These are phyloP conservation scores for Paramisgurnus dabryanus DNA, from an alignment of 2,113 vertebrate genomes.

Conservation along the genomic window DNA sequence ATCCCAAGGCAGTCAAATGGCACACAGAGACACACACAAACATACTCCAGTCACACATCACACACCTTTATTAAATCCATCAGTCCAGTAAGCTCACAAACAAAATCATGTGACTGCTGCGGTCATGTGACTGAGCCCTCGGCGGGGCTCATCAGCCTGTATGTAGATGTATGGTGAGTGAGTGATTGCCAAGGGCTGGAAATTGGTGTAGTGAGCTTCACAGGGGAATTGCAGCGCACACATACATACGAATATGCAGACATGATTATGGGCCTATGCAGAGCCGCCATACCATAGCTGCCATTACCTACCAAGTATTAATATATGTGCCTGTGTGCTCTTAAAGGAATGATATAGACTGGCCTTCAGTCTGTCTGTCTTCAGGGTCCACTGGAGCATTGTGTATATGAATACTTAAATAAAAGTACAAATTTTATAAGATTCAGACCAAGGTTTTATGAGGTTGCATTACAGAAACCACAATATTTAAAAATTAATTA, in stretches of 20 bases:
- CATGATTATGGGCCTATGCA: conserved; percentile 73
- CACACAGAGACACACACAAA: not conserved
- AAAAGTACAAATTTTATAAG: conserved; percentile 40
- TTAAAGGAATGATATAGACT: conserved; percentile 58
- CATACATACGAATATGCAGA: conserved; percentile 47
- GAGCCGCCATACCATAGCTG: conserved; percentile 61
- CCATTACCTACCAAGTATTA: conserved; percentile 72
- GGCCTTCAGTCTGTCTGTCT: conserved; percentile 66
- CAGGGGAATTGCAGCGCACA: conserved; percentile 70
- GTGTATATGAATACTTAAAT: conserved; percentile 2
- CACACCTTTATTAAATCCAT: conserved; percentile 49
- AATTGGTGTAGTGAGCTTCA: conserved; percentile 79
- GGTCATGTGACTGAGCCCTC: conserved; percentile 73
- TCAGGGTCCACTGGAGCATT: conserved; percentile 59
- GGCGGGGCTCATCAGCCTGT: conserved; percentile 78
- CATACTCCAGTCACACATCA: not conserved
- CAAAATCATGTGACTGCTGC: conserved; percentile 67
- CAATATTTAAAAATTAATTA: not conserved
- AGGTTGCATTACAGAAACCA: not conserved
- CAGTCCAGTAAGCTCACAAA: conserved; percentile 52
- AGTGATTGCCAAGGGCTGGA: conserved; percentile 79
- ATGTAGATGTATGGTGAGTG: conserved; percentile 80
- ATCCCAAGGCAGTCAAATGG: too few species aligned
- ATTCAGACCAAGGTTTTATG: not conserved
- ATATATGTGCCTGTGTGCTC: conserved; percentile 65